These are phyloP conservation scores for Urocolius indicus DNA, from an alignment of 2,113 vertebrate species.

Conservation along the genomic window DNA sequence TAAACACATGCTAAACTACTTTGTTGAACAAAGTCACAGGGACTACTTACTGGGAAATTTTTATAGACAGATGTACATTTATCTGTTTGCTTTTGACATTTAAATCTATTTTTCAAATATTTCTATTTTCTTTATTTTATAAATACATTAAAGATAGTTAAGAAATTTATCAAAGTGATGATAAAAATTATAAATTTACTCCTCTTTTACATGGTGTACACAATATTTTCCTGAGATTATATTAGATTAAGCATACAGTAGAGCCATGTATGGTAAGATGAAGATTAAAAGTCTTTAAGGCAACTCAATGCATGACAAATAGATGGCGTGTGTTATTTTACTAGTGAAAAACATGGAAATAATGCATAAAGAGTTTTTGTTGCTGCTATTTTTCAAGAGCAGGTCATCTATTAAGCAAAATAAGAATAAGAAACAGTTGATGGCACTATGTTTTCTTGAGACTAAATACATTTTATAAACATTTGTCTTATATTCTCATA, in stretches of 20 bases:
- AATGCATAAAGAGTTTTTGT: background rate
- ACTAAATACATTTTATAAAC: background rate
- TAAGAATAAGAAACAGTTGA: background rate
- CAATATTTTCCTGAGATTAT: background rate
- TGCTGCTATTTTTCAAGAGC: background rate
- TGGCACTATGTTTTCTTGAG: background rate
- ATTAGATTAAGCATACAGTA: background rate
- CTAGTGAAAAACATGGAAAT: background rate
- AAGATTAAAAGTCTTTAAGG: background rate
- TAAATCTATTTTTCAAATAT: background rate
- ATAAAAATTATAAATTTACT: background rate
- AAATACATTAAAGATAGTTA: background rate
- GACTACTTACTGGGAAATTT: background rate
- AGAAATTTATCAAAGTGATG: background rate
- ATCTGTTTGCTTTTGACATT: background rate
- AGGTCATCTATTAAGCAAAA: background rate
- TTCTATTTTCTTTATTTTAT: background rate
- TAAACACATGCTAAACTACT: background rate
- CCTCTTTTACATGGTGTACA: background rate
- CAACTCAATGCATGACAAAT: background rate
- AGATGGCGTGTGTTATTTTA: background rate
- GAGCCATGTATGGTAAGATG: background rate
- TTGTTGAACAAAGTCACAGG: background rate
- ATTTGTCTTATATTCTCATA: background rate
- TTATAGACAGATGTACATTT: background rate